These are phyloP conservation scores for Sesamia inferens DNA, from an alignment of 2,888 invertebrate species.

Conservation along the genomic window DNA sequence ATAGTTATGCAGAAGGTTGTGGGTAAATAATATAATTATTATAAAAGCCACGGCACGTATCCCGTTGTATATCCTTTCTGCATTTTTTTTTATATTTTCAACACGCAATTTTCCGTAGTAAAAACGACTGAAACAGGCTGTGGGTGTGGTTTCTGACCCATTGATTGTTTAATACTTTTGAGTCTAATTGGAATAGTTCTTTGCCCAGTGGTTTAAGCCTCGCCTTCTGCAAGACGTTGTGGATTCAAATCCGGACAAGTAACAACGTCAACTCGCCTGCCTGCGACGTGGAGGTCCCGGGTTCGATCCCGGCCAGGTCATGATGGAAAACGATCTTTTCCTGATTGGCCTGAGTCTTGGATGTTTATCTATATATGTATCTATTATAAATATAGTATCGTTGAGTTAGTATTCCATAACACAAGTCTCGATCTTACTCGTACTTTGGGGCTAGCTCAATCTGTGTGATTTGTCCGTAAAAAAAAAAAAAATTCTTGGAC, in stretches of 20 bases:
- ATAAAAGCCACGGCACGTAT: background rate
- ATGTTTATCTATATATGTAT: no score
- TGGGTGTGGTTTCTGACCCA: background rate
- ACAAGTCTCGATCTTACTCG: no score
- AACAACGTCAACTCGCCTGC: no score
- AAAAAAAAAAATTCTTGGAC: no score
- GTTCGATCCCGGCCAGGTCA: no score
- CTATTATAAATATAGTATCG: no score
- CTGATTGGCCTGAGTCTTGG: no score
- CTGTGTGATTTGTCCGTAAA: no score
- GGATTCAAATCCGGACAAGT: background rate
- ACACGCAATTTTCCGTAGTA: background rate
- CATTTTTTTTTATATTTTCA: background rate
- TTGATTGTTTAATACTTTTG: background rate
- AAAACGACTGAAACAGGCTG: constrained; percentile 10
- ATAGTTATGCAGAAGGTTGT: constrained; percentile 4
- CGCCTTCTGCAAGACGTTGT: background rate
- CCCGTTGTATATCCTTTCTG: background rate
- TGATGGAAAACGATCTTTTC: no score
- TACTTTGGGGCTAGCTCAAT: no score
- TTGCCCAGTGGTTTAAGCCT: background rate
- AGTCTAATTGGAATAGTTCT: background rate
- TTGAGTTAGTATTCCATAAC: no score
- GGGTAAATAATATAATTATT: background rate
- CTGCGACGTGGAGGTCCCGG: no score